Evolutionary conservation across 2,113 vertebrate species (phyloP), one percentile per base, ranked within the genome.

Genomic region (Salvelinus fontinalis): DNA sequence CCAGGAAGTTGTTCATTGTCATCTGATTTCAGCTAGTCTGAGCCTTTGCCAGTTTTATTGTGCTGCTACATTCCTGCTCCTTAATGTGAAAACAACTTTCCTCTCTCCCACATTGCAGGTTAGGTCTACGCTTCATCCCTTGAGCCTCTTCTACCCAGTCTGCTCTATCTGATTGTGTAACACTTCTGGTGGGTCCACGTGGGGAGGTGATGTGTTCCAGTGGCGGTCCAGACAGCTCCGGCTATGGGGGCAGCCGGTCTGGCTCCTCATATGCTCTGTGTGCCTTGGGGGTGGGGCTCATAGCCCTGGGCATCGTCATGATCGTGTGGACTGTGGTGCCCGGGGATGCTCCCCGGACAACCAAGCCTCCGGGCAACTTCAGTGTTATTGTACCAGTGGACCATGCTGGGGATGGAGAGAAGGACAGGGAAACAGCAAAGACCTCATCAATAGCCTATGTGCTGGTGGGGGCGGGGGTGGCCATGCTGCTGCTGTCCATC

Each of bases 301-400:
- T 98, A 0, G 94, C 96, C 6, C 95, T 99, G 0, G 98, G 98
- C 13, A 88, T 98, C 60, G 95, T 99, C 81, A 98, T 99, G 97
- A 97, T 97, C 0, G 94, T 99, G 70, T 99, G 98, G 98, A 97
- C 95, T 76, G 89, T 98, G 18, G 95, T 98, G 6, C 97, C 98
- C 0, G 51, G 51, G 3, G 51, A 54, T 18, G 51, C 51, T 54
- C 3, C 3, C 83, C 90, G 79, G 4, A 11, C 1, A 49, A 5
- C 6, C 65, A 83, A 70, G 0, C 1, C 2, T 13, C 82, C 0
- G 6, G 91, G 89, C 70, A 94, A 92, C 85, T 93, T 91, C 87
- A 94, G 73, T 62, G 6, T 12, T 24, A 18, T 44, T 0, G 57
- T 0, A 1, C 3, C 44, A 82, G 0, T 76, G 84, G 0, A 1